These are phyloP conservation scores for Montipora efflorescens DNA, from an alignment of 64 coral and sea anemone genomes.

Conservation along the genomic window DNA sequence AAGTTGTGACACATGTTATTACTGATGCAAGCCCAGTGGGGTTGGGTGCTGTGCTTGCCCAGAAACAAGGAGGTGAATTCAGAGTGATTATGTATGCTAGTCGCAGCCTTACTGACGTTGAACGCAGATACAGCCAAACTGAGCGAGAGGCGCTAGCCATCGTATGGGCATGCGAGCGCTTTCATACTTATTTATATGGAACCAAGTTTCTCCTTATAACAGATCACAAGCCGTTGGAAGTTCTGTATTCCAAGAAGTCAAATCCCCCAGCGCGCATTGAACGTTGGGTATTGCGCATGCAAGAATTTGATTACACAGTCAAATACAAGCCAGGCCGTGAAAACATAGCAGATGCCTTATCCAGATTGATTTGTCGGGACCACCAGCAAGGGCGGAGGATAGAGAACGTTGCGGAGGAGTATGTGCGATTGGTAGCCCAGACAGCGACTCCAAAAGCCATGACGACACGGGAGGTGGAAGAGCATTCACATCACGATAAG, in stretches of 20 bases:
- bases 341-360: too few relatives aligned
- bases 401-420: neutral
- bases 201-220: too few relatives aligned
- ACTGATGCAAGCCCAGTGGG: neutral
- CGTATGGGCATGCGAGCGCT: too few relatives aligned
- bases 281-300: too few relatives aligned
- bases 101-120: neutral
- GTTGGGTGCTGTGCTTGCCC: neutral
- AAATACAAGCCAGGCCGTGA: too few relatives aligned
- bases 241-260: too few relatives aligned
- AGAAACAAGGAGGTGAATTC: too few relatives aligned
- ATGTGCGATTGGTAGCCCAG: neutral
- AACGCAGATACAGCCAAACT: neutral
- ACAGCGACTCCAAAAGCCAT: neutral
- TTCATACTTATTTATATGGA: too few relatives aligned
- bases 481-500: neutral
- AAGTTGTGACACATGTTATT: neutral
- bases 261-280: too few relatives aligned
- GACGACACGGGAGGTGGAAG: neutral
- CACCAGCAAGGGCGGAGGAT: neutral
- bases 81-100: neutral
- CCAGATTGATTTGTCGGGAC: neutral
- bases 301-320: too few relatives aligned
- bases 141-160: too few relatives aligned
- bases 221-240: too few relatives aligned